These are phyloP conservation scores for Felis chaus DNA, from an alignment of 2,113 vertebrate genomes.

Conservation along the genomic window DNA sequence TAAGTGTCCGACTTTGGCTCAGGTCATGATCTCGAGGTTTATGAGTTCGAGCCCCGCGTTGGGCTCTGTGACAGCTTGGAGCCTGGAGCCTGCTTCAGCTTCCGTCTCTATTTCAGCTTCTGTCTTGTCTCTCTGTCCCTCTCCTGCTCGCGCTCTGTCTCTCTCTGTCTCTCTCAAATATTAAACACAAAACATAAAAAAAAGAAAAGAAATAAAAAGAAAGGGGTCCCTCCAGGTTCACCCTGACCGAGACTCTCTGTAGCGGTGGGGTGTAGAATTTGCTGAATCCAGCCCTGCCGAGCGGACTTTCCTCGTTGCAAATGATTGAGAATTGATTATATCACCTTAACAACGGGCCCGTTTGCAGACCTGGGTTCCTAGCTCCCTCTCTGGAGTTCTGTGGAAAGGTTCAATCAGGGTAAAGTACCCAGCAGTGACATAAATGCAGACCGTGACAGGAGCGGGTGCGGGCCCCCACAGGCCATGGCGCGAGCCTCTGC, in stretches of 20 bases:
- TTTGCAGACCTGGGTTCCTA: background rate
- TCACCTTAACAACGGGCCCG: background rate
- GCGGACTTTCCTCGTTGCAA: background rate
- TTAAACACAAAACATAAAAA: no score
- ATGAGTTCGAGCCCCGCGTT: no score
- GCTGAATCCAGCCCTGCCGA: background rate
- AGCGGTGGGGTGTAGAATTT: no score
- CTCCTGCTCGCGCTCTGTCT: no score
- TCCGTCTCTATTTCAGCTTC: no score
- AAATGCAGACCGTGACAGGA: background rate
- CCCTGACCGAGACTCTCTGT: background rate
- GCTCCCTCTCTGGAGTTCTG: background rate
- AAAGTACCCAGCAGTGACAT: background rate
- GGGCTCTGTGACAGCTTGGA: no score
- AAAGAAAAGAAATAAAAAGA: background rate
- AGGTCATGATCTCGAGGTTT: no score
- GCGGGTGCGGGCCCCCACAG: background rate
- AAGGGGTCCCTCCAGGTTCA: background rate
- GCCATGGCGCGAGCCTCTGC: fast-evolving
- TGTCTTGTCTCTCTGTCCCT: no score
- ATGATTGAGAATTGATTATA: background rate
- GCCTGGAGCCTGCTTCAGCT: no score
- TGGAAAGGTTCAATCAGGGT: background rate
- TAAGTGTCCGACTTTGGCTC: no score
- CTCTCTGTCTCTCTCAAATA: no score